These are phyloP conservation scores for Cataglyphis livida DNA, from an alignment of 2,888 invertebrate genomes.

Conservation along the genomic window DNA sequence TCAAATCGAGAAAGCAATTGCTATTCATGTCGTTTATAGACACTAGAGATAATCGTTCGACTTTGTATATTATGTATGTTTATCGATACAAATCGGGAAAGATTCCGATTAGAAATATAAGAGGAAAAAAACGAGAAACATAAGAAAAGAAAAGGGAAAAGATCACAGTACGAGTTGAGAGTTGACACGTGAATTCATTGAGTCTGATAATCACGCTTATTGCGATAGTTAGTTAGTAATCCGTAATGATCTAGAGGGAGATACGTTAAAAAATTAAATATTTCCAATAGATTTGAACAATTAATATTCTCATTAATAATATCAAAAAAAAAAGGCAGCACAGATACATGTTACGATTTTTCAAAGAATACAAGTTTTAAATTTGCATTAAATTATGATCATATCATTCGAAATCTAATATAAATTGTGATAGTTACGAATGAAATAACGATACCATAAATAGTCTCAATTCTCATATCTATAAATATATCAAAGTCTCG, in stretches of 20 bases:
- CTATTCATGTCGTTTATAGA: not conserved
- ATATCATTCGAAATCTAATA: not conserved
- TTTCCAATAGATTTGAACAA: not conserved
- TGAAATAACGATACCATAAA: not conserved
- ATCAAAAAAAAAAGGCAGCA: not conserved
- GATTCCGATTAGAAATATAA: not conserved
- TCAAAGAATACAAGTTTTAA: not conserved
- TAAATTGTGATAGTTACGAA: not conserved
- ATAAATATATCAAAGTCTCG: not conserved
- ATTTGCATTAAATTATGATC: not conserved
- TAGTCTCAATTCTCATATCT: not conserved
- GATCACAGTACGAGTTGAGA: too few relatives aligned
- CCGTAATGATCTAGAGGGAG: not conserved
- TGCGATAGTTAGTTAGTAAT: too few relatives aligned
- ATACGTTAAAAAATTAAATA: not conserved
- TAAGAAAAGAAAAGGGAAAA: not conserved
- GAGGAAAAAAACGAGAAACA: not conserved
- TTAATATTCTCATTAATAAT: not conserved
- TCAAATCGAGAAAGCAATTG: constrained; percentile 21
- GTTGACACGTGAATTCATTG: too few relatives aligned
- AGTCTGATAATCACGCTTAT: too few relatives aligned
- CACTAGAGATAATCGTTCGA: not conserved
- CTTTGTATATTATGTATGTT: not conserved
- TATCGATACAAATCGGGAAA: not conserved
- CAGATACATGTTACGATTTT: not conserved